These are phyloP conservation scores for Agrypnus murinus DNA, from an alignment of 2,888 invertebrate genomes.

Conservation along the genomic window DNA sequence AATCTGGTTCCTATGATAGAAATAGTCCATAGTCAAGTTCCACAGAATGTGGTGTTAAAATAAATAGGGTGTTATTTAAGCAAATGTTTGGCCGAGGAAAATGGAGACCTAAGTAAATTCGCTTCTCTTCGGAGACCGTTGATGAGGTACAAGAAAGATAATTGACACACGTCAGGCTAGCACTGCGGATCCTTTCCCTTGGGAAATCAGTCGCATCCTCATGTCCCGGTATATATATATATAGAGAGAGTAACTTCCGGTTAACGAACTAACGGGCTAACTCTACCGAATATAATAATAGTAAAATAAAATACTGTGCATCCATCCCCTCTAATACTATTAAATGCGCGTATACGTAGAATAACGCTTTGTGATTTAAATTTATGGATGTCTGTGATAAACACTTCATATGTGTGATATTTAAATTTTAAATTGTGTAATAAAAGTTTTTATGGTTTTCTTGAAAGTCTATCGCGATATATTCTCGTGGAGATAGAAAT, in stretches of 20 bases:
- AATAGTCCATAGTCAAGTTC: background rate
- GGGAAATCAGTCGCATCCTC: slow-evolving; percentile 54
- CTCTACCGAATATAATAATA: slow-evolving; percentile 28
- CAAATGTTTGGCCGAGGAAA: slow-evolving; percentile 15
- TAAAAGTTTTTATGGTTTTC: slow-evolving; percentile 19
- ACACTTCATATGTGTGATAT: background rate
- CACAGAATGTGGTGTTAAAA: slow-evolving; percentile 11
- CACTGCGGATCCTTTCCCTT: slow-evolving; percentile 47
- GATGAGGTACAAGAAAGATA: slow-evolving; percentile 52
- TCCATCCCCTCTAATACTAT: slow-evolving; percentile 13
- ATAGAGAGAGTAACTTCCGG: slow-evolving; percentile 40
- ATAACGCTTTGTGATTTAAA: too few species aligned
- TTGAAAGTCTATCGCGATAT: too few species aligned
- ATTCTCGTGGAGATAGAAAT: too few species aligned
- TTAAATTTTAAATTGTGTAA: slow-evolving; percentile 27
- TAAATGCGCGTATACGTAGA: too few species aligned
- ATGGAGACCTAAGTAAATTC: slow-evolving; percentile 43
- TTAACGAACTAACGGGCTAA: slow-evolving; percentile 51
- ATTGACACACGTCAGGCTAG: slow-evolving; percentile 54
- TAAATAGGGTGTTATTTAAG: slow-evolving; percentile 25
- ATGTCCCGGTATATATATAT: slow-evolving; percentile 40
- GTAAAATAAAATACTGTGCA: slow-evolving; percentile 32
- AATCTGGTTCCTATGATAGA: slow-evolving; percentile 1
- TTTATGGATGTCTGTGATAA: too few species aligned
- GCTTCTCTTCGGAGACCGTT: slow-evolving; percentile 47